Percentiles rank a stretch among this genome's conserved stretches.
Evolutionary conservation across 2,888 invertebrate species (phyloP).

Genomic region (Amorpha juglandis): DNA sequence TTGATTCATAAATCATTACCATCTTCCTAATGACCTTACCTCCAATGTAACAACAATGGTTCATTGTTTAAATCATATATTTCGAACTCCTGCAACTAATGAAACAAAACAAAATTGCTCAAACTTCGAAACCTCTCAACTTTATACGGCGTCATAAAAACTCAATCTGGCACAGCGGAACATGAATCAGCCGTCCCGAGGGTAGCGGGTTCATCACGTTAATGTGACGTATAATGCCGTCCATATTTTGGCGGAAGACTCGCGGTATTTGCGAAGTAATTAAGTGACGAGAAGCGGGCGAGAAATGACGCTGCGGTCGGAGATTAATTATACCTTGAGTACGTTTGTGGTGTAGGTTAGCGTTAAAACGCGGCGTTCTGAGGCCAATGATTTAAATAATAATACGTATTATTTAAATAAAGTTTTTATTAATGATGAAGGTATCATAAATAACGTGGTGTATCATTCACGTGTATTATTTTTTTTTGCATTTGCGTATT

Average conservation of each 20-base stretch:
- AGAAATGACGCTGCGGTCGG: conserved; percentile 51
- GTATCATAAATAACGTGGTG: too few species aligned
- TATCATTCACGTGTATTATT: too few species aligned
- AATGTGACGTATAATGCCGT: conserved; percentile 26
- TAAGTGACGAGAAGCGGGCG: conserved; percentile 39
- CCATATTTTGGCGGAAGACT: conserved; percentile 27
- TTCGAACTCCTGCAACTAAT: neutral
- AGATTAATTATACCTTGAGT: conserved; percentile 52
- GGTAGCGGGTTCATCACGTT: conserved; percentile 18
- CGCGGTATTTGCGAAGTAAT: conserved; percentile 41
- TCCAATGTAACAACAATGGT: too few species aligned
- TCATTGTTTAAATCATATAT: too few species aligned
- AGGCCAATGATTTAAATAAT: too few species aligned
- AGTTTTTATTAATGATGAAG: too few species aligned
- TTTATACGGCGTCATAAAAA: neutral
- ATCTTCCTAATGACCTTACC: too few species aligned
- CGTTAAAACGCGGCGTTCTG: neutral
- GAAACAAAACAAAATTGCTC: neutral
- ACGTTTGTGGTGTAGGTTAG: neutral
- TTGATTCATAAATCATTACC: too few species aligned
- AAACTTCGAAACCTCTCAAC: neutral
- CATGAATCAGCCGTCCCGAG: neutral
- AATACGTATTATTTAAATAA: too few species aligned
- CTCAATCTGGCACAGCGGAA: neutral
- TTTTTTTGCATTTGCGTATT: too few species aligned